Percentiles rank a stretch among this genome's conserved stretches.
These are phyloP conservation scores for Latrodectus hesperus DNA, from an alignment of 2,888 invertebrate genomes.

Conservation along the genomic window DNA sequence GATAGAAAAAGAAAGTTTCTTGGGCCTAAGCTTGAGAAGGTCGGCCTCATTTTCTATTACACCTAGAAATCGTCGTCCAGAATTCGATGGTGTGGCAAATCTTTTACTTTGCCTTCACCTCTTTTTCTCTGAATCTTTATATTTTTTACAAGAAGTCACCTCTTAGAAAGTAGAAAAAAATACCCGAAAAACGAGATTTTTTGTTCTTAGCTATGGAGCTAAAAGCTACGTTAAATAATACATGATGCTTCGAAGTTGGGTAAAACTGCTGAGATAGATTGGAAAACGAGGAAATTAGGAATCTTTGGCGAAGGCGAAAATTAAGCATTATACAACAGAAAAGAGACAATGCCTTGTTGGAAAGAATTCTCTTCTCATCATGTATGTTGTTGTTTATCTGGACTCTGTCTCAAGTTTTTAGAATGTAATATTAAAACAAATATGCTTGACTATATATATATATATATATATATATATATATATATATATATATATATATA, in stretches of 20 bases:
- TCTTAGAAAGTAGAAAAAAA: conserved; percentile 3
- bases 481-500: too few relatives aligned
- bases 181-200: not conserved
- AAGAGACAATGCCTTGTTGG: conserved; percentile 6
- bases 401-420: not conserved
- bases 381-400: not conserved
- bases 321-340: conserved; percentile 37
- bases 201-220: conserved; percentile 6
- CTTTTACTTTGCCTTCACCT: conserved; percentile 12
- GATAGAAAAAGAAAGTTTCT: conserved; percentile 15
- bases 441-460: too few relatives aligned
- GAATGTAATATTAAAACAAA: too few relatives aligned
- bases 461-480: too few relatives aligned
- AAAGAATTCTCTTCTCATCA: not conserved
- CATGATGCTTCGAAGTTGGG: conserved; percentile 27
- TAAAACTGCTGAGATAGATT: conserved; percentile 35
- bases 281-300: conserved; percentile 40
- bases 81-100: conserved; percentile 21
- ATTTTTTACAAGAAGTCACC: conserved; percentile 16
- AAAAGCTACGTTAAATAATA: conserved; percentile 60
- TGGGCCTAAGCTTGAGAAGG: not conserved
- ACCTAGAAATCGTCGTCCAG: not conserved
- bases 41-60: conserved; percentile 25
- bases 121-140: not conserved
- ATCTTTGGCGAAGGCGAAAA: conserved; percentile 48